These are phyloP conservation scores for Antigone vipio DNA, from an alignment of 2,113 vertebrate genomes.

Conservation along the genomic window DNA sequence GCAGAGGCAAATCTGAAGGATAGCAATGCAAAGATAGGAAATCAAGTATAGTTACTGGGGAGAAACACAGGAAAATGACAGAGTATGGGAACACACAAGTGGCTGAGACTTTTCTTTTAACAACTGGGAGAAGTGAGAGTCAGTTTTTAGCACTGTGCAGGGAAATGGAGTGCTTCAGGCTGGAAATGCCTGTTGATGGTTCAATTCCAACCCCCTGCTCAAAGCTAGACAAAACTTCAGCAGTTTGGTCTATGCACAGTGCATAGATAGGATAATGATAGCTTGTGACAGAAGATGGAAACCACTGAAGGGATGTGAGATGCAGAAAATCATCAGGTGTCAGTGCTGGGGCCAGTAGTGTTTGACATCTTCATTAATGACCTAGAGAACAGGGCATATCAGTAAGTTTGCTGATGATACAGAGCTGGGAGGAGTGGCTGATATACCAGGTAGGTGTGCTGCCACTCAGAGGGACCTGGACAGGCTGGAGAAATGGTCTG, in stretches of 20 bases:
- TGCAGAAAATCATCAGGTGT: background rate
- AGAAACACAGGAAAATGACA: background rate
- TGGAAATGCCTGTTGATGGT: background rate
- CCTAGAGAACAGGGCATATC: background rate
- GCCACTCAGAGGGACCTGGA: background rate
- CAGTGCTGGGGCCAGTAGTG: background rate
- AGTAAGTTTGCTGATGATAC: background rate
- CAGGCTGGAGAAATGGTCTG: background rate
- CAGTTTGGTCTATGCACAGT: background rate
- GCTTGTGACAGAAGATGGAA: background rate
- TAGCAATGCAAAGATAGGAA: accelerated
- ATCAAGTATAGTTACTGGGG: background rate
- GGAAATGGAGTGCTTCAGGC: background rate
- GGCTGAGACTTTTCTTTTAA: background rate
- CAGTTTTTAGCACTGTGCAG: background rate
- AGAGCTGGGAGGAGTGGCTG: background rate
- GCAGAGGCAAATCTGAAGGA: background rate
- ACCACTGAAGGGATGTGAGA: background rate
- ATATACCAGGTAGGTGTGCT: background rate
- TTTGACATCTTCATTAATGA: background rate
- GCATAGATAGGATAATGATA: background rate
- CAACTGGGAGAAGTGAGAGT: background rate
- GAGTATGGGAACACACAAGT: background rate
- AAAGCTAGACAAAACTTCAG: background rate
- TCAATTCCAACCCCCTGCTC: background rate